Evolutionary conservation across 2,113 vertebrate genomes (phyloP).

Genomic region (Grantiella picta): DNA sequence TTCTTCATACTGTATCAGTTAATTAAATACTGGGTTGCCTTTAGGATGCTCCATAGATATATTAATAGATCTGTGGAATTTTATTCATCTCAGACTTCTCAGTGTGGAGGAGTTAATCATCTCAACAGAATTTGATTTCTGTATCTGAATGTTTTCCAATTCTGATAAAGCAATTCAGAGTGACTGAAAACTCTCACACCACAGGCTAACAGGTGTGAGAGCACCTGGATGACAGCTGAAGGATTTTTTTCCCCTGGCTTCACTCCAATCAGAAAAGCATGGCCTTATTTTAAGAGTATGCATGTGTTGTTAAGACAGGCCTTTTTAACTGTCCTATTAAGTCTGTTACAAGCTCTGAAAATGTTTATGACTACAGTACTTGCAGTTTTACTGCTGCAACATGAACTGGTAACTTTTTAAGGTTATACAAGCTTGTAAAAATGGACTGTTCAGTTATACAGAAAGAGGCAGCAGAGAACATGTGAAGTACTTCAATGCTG

Average conservation of each 20-base stretch:
- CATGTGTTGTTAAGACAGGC: background rate
- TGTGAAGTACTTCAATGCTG: background rate
- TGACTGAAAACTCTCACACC: slow-evolving; percentile 79
- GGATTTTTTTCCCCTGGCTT: background rate
- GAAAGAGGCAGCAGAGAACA: background rate
- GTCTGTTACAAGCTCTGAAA: background rate
- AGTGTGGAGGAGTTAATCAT: background rate
- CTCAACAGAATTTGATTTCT: slow-evolving; percentile 2
- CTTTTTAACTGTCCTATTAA: background rate
- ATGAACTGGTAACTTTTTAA: background rate
- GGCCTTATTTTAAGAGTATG: background rate
- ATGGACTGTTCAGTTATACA: background rate
- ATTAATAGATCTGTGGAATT: background rate
- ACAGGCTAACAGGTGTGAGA: slow-evolving; percentile 77
- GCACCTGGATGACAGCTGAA: background rate
- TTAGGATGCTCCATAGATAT: background rate
- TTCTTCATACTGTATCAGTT: background rate
- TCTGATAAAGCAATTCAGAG: slow-evolving; percentile 73
- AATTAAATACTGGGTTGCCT: background rate
- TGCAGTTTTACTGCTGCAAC: background rate
- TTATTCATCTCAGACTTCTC: background rate
- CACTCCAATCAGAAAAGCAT: fast-evolving
- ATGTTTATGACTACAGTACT: background rate
- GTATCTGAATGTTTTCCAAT: slow-evolving; percentile 65
- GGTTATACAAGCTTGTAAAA: background rate